These are phyloP conservation scores for Sarcophaga peregrina DNA, from an alignment of 1,140 invertebrate genomes.

Conservation along the genomic window DNA sequence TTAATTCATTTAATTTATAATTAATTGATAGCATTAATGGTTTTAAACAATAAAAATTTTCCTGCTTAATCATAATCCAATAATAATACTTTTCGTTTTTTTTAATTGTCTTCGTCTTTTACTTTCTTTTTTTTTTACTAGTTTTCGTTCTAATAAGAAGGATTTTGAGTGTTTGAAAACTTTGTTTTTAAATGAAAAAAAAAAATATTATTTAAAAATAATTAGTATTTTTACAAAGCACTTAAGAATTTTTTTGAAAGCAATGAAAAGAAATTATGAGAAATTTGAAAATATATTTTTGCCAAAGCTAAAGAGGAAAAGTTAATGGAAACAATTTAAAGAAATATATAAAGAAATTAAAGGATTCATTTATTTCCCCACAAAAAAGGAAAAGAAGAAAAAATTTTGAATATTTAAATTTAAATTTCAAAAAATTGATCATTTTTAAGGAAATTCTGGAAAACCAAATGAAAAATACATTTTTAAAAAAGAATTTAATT, in stretches of 20 bases:
- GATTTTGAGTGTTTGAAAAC: neutral
- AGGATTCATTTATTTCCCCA: too few relatives aligned
- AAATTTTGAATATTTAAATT: too few relatives aligned
- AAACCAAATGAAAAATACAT: too few relatives aligned
- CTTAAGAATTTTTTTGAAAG: neutral
- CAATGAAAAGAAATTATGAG: too few relatives aligned
- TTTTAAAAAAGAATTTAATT: too few relatives aligned
- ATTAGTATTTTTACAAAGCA: neutral
- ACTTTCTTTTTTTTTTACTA: neutral
- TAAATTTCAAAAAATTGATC: too few relatives aligned
- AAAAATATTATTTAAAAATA: neutral
- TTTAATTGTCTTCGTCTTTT: slow-evolving; percentile 8
- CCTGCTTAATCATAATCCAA: neutral
- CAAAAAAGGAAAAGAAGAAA: too few relatives aligned
- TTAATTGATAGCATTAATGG: neutral
- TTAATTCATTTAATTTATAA: neutral
- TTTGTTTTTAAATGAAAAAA: neutral
- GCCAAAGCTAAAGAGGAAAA: too few relatives aligned
- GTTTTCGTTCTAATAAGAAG: neutral
- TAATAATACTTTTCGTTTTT: slow-evolving; percentile 1
- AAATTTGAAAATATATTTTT: too few relatives aligned
- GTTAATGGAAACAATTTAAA: too few relatives aligned
- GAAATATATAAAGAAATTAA: too few relatives aligned
- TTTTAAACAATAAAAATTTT: neutral
- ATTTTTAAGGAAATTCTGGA: too few relatives aligned